These are phyloP conservation scores for Drosophila mayri DNA, from an alignment of 1,140 invertebrate species.

Conservation along the genomic window DNA sequence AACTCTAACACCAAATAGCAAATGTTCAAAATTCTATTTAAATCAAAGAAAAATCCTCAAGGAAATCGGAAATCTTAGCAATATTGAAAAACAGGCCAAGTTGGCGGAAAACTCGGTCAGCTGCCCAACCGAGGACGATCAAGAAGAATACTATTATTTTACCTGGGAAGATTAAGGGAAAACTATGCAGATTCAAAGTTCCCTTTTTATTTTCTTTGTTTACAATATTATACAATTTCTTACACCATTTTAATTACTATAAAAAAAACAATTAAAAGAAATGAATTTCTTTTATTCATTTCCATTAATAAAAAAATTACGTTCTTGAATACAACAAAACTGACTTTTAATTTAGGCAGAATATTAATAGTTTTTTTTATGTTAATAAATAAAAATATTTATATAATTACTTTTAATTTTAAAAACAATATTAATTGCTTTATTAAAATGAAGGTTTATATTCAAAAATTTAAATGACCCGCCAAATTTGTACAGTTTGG, in stretches of 20 bases:
- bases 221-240: neutral
- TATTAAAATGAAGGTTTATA: neutral
- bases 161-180: neutral
- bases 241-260: no score
- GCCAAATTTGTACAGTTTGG: conserved; percentile 2
- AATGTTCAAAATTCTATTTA: neutral
- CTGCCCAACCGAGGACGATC: neutral
- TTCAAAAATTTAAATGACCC: conserved; percentile 2
- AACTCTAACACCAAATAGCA: neutral
- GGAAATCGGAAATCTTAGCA: neutral
- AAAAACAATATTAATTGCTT: no score
- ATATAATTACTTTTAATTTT: no score
- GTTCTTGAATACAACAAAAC: neutral
- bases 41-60: neutral
- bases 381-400: no score
- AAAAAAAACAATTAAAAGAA: neutral
- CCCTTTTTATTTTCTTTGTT: no score
- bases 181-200: neutral
- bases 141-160: neutral
- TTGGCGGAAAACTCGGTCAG: neutral
- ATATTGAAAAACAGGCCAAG: neutral
- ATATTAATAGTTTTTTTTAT: no score
- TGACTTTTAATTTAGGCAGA: no score
- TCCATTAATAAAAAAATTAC: neutral
- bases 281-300: neutral